Conservation (phyloP, 2,888 invertebrate genomes). For the Nomada flava region DNA sequence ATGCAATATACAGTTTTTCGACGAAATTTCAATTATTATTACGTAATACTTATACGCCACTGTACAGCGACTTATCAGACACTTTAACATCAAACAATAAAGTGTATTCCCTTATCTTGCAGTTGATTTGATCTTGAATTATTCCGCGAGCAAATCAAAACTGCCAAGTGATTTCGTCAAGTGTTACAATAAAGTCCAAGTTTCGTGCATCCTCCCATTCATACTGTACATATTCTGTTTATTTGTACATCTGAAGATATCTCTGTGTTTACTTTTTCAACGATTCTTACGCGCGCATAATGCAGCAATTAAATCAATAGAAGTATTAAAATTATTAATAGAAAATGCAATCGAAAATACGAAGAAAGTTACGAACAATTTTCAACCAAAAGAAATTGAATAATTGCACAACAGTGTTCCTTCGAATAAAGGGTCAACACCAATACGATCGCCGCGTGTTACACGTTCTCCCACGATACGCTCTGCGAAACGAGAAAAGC, state of each 20-base stretch:
- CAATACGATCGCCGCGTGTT: not conserved
- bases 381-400: no score
- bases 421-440: no score
- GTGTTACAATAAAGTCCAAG: not conserved
- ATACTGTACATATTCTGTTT: not conserved
- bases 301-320: no score
- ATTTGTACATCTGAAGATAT: not conserved
- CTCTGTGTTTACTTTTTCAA: not conserved
- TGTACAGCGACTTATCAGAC: not conserved
- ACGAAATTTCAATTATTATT: not conserved
- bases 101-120: conserved; percentile 4
- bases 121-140: conserved; percentile 13
- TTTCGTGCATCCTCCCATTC: not conserved
- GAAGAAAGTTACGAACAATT: no score
- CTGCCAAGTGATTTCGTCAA: not conserved
- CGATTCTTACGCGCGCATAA: no score
- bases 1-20: not conserved
- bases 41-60: not conserved
- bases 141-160: not conserved
- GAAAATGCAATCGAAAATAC: no score
- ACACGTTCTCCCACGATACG: not conserved
- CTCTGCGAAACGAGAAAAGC: not conserved
- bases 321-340: no score
- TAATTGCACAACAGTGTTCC: no score
- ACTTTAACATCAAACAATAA: not conserved